These are phyloP conservation scores for Phaethon lepturus DNA, from an alignment of 2,113 vertebrate species.

Conservation along the genomic window DNA sequence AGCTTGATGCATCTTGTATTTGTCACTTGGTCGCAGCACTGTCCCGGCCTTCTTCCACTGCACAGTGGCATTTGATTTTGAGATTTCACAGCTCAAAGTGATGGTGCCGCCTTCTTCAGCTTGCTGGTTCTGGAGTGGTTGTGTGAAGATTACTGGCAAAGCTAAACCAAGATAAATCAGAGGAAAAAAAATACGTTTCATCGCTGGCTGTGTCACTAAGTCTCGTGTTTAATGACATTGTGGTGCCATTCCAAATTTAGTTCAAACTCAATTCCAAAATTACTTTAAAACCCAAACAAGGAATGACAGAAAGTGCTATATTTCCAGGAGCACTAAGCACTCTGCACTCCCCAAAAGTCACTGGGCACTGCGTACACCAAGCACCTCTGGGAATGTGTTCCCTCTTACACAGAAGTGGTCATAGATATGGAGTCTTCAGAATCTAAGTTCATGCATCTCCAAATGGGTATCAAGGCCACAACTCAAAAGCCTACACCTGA, in stretches of 20 bases:
- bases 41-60: constrained; percentile 84
- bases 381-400: background rate
- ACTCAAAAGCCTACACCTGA: fast-evolving
- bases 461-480: background rate
- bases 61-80: constrained; percentile 13
- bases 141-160: constrained; percentile 54
- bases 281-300: background rate
- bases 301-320: background rate
- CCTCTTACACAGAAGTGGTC: background rate
- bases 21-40: constrained; percentile 64
- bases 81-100: constrained; percentile 80
- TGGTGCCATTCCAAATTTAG: background rate
- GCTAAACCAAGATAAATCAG: constrained; percentile 37
- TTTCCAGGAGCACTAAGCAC: background rate
- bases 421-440: background rate
- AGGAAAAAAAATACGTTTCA: fast-evolving
- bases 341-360: background rate
- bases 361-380: fast-evolving
- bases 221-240: background rate
- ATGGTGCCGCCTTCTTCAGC: constrained; percentile 79
- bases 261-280: background rate
- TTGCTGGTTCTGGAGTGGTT: constrained; percentile 79
- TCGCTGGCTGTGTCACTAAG: fast-evolving
- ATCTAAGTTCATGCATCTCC: background rate
- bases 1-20: constrained; percentile 73